Conservation (phyloP, 2,113 vertebrate species). For the Oenanthe oenanthe region DNA sequence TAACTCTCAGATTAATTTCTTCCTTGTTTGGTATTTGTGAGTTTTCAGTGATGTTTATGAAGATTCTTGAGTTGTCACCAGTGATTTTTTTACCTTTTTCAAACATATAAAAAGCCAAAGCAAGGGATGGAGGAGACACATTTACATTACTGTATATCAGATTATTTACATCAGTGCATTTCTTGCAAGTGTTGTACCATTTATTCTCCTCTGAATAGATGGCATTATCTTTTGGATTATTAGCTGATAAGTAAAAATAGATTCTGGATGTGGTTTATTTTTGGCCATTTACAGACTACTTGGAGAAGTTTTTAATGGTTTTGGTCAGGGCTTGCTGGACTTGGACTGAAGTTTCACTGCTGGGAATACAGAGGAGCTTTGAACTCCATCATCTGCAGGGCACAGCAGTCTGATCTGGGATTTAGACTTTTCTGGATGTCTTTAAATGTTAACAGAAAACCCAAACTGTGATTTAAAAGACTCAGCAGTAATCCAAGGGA, state of each 20-base stretch:
- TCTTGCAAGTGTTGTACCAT: neutral
- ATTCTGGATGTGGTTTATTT: neutral
- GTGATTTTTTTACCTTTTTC: neutral
- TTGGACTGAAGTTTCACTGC: neutral
- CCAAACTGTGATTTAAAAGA: rapidly evolving
- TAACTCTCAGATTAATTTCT: neutral
- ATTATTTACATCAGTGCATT: neutral
- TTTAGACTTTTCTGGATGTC: neutral
- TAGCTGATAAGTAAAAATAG: neutral
- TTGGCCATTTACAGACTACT: neutral
- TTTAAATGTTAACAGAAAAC: neutral
- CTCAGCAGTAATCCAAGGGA: neutral
- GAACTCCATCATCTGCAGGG: neutral
- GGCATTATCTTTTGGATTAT: neutral
- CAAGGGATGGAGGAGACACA: neutral
- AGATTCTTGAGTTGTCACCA: neutral
- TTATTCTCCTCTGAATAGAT: neutral
- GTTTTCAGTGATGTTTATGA: rapidly evolving
- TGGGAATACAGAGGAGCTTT: neutral
- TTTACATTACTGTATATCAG: rapidly evolving
- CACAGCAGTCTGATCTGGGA: neutral
- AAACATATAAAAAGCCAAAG: neutral
- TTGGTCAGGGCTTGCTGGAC: neutral
- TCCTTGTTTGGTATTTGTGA: neutral
- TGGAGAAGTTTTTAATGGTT: neutral